Conservation (phyloP, 1,140 invertebrate species). For the Drosophila dunni region DNA sequence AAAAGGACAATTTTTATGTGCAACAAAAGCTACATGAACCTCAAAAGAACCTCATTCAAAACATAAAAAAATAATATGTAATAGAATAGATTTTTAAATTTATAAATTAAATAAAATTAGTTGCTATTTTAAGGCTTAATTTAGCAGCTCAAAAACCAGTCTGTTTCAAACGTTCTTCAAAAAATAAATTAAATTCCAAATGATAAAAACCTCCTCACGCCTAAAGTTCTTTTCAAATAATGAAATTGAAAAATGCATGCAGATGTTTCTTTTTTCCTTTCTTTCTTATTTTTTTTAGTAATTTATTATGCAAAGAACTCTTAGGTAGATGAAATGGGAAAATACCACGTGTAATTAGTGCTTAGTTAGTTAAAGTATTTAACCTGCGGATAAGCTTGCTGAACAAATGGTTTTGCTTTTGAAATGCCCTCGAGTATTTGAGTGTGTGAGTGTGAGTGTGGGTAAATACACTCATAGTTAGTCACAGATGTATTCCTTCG, state of each 20-base stretch:
- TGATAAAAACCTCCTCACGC: background rate
- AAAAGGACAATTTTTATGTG: no score
- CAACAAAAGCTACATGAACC: background rate
- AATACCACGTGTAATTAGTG: background rate
- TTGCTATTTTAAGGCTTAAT: no score
- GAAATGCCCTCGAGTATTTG: conserved; percentile 5
- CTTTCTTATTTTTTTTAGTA: background rate
- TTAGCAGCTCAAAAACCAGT: no score
- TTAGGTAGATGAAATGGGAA: background rate
- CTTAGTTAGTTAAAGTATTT: conserved; percentile 9
- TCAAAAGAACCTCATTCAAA: background rate
- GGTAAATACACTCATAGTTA: background rate
- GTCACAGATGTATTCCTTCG: conserved; percentile 2
- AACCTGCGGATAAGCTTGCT: conserved; percentile 5
- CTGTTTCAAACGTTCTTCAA: no score
- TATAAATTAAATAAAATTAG: no score
- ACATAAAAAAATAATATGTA: no score
- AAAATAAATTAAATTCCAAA: no score
- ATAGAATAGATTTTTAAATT: no score
- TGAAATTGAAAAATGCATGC: background rate
- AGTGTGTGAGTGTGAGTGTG: background rate
- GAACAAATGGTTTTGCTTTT: background rate
- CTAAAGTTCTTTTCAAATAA: background rate
- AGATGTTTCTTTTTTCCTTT: background rate
- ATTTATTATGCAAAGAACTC: background rate